Conservation (phyloP, 1,140 invertebrate genomes). For the Drosophila sucinea region DNA sequence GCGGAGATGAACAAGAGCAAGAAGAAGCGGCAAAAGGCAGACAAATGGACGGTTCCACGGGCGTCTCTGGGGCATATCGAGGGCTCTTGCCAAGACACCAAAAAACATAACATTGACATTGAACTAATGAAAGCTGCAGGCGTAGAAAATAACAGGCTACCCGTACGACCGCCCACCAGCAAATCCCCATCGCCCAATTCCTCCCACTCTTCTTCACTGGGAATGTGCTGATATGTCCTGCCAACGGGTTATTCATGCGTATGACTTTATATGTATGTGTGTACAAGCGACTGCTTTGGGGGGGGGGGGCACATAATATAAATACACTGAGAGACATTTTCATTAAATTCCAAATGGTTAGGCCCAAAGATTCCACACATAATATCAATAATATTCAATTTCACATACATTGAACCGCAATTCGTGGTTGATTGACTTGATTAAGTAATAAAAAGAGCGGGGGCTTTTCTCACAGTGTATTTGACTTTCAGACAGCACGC, state of each 20-base stretch:
- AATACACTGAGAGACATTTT: background rate
- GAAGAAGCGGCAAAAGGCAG: background rate
- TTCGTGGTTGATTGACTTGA: too few species aligned
- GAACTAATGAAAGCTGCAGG: slow-evolving; percentile 61
- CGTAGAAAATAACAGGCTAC: slow-evolving; percentile 24
- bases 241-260: slow-evolving; percentile 20
- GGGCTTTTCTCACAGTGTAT: background rate
- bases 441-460: too few species aligned
- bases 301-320: background rate
- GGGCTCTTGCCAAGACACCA: slow-evolving; percentile 11
- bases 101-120: slow-evolving; percentile 49
- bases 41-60: slow-evolving; percentile 3
- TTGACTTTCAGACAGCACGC: slow-evolving; percentile 1
- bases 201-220: background rate
- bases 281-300: background rate
- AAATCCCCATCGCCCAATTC: background rate
- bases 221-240: slow-evolving; percentile 18
- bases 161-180: slow-evolving; percentile 4
- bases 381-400: too few species aligned
- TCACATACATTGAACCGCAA: too few species aligned
- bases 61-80: background rate
- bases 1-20: background rate
- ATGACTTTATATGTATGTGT: background rate
- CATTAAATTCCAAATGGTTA: too few species aligned
- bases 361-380: too few species aligned